A percentile compares a stretch with the other conserved stretches of the same genome.
Evolutionary conservation across 37 sponge, comb jelly and placozoan genomes (phyloP).

Genomic region (Petrosia ficiformis): DNA sequence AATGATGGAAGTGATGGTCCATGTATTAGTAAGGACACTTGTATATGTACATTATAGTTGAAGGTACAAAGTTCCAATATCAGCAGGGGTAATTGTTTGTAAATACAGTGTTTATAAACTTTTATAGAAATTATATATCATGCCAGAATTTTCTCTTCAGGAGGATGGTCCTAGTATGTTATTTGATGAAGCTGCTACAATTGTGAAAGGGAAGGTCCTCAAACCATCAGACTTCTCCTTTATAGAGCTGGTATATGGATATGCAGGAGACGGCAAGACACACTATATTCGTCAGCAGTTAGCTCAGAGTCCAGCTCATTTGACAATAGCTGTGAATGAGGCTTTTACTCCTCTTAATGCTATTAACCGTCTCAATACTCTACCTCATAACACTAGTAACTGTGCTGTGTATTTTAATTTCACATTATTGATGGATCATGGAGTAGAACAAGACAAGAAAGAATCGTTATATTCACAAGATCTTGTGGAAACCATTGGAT

Average conservation of each 20-base stretch:
- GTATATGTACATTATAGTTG: no score
- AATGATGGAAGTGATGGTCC: no score
- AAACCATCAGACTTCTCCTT: constrained; percentile 29
- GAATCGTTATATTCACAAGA: constrained; percentile 35
- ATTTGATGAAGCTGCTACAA: constrained; percentile 33
- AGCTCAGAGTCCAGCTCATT: neutral
- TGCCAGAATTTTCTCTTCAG: constrained; percentile 5
- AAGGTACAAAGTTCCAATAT: no score
- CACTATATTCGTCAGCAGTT: constrained; percentile 82
- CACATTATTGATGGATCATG: constrained; percentile 55
- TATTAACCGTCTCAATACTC: constrained; percentile 62
- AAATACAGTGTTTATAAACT: no score
- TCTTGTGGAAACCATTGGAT: constrained; percentile 75
- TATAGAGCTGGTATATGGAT: constrained; percentile 61
- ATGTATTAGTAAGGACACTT: no score
- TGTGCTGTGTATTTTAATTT: constrained; percentile 85
- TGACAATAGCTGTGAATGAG: constrained; percentile 81
- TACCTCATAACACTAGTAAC: constrained; percentile 33
- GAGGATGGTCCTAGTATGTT: constrained; percentile 12
- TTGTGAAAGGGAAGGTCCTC: neutral
- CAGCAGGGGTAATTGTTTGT: no score
- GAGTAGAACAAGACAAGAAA: constrained; percentile 42
- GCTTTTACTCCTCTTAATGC: constrained; percentile 71
- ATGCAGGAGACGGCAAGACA: constrained; percentile 90
- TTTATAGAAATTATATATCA: neutral